Evolutionary conservation across 2,113 vertebrate species (phyloP).

Genomic region (Cryptomyrus ogoouensis): DNA sequence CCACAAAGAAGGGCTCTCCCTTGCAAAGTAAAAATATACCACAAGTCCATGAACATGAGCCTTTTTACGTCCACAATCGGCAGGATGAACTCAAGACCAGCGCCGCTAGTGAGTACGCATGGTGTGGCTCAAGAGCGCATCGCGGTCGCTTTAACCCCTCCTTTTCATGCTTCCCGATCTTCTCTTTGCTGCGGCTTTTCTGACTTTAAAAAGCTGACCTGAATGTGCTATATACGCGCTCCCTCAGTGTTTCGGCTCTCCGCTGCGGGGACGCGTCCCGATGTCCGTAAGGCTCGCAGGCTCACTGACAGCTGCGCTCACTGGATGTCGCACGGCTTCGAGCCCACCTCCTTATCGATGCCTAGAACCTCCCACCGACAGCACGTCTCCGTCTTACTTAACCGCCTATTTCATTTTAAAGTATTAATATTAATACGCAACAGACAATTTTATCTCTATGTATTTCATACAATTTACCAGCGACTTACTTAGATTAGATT

Average conservation of each 20-base stretch:
- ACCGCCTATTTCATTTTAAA: not conserved
- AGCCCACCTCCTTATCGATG: slow-evolving; percentile 4
- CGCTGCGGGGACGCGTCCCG: slow-evolving; percentile 15
- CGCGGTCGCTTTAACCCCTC: not conserved
- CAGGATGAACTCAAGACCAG: not conserved
- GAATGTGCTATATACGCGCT: not conserved
- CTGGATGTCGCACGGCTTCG: not conserved
- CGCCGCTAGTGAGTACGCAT: not conserved
- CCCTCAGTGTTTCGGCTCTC: not conserved
- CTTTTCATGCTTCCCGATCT: not conserved
- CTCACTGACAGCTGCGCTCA: slow-evolving; percentile 12
- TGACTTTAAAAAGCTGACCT: not conserved
- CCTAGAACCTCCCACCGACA: not conserved
- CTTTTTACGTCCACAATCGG: not conserved
- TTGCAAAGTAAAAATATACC: not conserved
- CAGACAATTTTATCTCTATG: not conserved
- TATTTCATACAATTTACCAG: not conserved
- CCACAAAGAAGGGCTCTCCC: not conserved
- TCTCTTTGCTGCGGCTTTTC: not conserved
- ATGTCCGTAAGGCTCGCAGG: slow-evolving; percentile 25
- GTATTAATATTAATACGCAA: not conserved
- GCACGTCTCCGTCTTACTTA: not conserved
- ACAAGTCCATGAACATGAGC: not conserved
- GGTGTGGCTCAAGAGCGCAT: not conserved
- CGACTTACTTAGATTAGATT: not conserved